These are phyloP conservation scores for Corydoras sp. DNA, from an alignment of 2,113 vertebrate genomes.

Conservation along the genomic window DNA sequence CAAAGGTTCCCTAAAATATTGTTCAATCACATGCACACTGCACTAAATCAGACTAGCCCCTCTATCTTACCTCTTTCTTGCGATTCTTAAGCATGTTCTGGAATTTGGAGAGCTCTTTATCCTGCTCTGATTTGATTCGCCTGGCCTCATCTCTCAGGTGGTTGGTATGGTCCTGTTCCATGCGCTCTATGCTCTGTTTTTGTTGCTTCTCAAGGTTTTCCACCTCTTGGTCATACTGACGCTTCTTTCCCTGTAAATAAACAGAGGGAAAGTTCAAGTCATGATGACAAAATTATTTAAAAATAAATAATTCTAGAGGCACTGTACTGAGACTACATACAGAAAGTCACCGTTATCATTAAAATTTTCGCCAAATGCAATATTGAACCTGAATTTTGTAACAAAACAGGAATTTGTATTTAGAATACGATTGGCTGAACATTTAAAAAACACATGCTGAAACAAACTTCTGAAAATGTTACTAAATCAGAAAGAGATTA, in stretches of 20 bases:
- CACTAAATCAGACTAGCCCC: not conserved
- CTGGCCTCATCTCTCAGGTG: conserved; percentile 92
- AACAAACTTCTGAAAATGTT: no score
- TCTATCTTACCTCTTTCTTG: conserved; percentile 82
- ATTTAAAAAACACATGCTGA: no score
- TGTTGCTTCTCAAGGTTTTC: conserved; percentile 96
- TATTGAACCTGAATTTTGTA: no score
- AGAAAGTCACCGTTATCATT: no score
- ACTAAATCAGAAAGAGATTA: no score
- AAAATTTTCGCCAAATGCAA: no score
- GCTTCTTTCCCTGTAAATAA: conserved; percentile 76
- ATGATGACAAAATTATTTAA: no score
- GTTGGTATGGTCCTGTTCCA: conserved; percentile 94
- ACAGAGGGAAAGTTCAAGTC: not conserved
- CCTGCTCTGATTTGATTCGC: conserved; percentile 93
- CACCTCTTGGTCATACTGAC: conserved; percentile 95
- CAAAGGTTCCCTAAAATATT: not conserved
- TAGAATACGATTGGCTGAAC: no score
- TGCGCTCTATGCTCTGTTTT: conserved; percentile 92
- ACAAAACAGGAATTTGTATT: no score
- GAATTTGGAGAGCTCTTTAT: conserved; percentile 90
- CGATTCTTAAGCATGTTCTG: conserved; percentile 92
- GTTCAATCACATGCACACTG: conserved; percentile 7
- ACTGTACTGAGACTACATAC: no score
- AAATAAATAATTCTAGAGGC: no score